Conservation (phyloP, 2,797 vertebrate genomes). For the Cyprinella venusta region DNA sequence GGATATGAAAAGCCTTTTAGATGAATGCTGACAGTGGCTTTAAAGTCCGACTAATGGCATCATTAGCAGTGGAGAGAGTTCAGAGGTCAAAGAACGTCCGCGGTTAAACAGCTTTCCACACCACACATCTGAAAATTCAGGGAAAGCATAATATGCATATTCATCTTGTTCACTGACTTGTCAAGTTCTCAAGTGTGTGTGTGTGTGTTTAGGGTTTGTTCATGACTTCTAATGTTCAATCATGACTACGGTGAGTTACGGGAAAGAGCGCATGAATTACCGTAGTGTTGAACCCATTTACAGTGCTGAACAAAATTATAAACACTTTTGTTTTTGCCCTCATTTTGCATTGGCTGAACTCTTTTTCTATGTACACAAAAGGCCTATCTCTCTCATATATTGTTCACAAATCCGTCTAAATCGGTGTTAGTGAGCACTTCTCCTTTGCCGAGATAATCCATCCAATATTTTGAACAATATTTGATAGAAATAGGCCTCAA, state of each 20-base stretch:
- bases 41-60: slow-evolving; percentile 16
- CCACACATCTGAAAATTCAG: neutral
- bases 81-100: slow-evolving; percentile 11
- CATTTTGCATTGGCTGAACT: too few species aligned
- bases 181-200: neutral
- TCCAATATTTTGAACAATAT: too few species aligned
- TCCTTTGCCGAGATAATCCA: too few species aligned
- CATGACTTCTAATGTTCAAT: slow-evolving; percentile 11
- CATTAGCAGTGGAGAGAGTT: slow-evolving; percentile 15
- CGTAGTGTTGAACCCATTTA: neutral
- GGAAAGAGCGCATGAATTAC: neutral
- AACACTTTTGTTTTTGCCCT: too few species aligned
- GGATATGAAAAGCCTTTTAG: neutral
- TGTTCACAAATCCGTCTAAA: too few species aligned
- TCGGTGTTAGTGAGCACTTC: too few species aligned
- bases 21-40: slow-evolving; percentile 1
- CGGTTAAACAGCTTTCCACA: neutral
- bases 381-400: too few species aligned
- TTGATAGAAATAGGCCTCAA: too few species aligned
- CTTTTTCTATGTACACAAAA: too few species aligned
- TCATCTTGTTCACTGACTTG: neutral
- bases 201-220: neutral
- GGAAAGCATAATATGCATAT: neutral
- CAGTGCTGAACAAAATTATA: neutral
- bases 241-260: neutral